Evolutionary conservation across 1,140 invertebrate genomes (phyloP).

Genomic region (Charaxes varanes): DNA sequence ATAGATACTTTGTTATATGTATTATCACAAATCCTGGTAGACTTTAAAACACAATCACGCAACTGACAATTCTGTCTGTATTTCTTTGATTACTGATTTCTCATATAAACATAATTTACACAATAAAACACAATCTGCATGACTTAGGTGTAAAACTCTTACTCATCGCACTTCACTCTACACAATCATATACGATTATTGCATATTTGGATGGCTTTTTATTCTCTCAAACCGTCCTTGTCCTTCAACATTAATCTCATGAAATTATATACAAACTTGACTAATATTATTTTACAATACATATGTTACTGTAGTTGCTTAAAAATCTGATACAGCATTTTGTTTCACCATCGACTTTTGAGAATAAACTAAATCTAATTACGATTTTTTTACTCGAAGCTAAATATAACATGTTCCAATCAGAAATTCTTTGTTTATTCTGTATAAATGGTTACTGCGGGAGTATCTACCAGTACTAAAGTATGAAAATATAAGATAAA

Average conservation of each 20-base stretch:
- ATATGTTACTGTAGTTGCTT: conserved; percentile 41
- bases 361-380: conserved; percentile 43
- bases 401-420: conserved; percentile 31
- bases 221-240: conserved; percentile 63
- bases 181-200: conserved; percentile 69
- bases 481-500: conserved; percentile 75
- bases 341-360: conserved; percentile 19
- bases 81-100: conserved; percentile 69
- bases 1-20: conserved; percentile 76
- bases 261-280: conserved; percentile 71
- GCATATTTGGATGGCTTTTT: conserved; percentile 70
- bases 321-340: conserved; percentile 38
- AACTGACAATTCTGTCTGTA: conserved; percentile 69
- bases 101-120: conserved; percentile 73
- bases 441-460: conserved; percentile 50
- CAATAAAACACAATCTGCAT: conserved; percentile 66
- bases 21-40: conserved; percentile 77
- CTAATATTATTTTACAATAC: conserved; percentile 69
- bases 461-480: conserved; percentile 73
- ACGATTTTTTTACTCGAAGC: conserved; percentile 32
- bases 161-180: conserved; percentile 63
- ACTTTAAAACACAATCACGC: conserved; percentile 75
- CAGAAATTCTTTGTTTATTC: conserved; percentile 28
- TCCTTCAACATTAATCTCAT: conserved; percentile 64
- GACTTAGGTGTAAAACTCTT: conserved; percentile 66